These are phyloP conservation scores for Anabacerthia variegaticeps DNA, from an alignment of 2,797 vertebrate genomes.

Conservation along the genomic window DNA sequence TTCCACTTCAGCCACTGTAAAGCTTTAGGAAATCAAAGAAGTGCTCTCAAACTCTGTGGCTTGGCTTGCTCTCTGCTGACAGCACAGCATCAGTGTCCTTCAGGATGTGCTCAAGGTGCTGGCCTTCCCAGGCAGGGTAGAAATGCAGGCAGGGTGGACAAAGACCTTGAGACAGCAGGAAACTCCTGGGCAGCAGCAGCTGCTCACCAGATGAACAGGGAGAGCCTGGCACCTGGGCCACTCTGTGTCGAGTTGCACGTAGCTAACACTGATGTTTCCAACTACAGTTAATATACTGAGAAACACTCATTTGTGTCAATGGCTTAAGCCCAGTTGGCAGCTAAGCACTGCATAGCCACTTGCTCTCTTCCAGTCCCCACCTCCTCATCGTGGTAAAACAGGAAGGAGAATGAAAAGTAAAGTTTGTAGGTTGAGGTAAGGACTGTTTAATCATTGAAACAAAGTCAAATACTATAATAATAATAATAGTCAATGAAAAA, in stretches of 20 bases:
- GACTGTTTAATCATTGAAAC: neutral
- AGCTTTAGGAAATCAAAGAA: neutral
- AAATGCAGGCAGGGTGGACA: neutral
- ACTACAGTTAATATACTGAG: neutral
- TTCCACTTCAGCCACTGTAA: neutral
- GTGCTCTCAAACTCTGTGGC: neutral
- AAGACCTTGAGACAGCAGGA: neutral
- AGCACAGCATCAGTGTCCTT: neutral
- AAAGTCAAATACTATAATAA: neutral
- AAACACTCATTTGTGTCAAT: neutral
- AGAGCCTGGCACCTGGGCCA: neutral
- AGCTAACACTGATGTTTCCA: neutral
- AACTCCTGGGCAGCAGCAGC: neutral
- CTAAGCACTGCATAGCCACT: neutral
- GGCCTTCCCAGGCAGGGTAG: neutral
- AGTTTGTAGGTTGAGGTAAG: neutral
- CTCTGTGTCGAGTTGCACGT: neutral
- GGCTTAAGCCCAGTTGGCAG: neutral
- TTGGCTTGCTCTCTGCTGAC: neutral
- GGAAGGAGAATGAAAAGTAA: neutral
- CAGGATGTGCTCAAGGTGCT: no score
- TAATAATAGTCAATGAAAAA: neutral
- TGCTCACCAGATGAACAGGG: neutral
- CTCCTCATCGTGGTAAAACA: neutral
- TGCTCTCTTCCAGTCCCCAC: fast-evolving